Evolutionary conservation across 2,888 invertebrate species (phyloP), one percentile per base, ranked within the genome.

Genomic region (Brachynemurus nebulosus): DNA sequence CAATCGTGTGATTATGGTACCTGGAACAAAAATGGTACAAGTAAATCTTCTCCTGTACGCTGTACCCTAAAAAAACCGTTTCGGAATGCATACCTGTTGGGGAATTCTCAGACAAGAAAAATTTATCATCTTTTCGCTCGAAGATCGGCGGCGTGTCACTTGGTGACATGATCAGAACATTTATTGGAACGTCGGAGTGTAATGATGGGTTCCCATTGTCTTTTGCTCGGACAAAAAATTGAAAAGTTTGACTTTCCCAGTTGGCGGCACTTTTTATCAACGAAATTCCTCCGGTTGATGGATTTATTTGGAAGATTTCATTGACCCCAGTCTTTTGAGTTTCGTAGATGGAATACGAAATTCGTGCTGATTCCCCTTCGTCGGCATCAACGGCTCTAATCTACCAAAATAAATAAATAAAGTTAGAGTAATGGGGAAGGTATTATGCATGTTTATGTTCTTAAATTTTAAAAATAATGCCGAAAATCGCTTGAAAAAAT

Each of bases 181-280:
- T 76, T 20, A 95, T 78, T 5, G 91, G 83, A 44, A 89, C 84
- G 59, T 89, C 86, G 30, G 78, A 75, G 61, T 86, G 81, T 51
- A 82, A 78, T 35, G 83, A 76, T 45, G 73, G 75, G 11, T 71
- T 69, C 1, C 91, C 91, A 55, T 74, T 74, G 68, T 95, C 93
- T 42, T 77, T 77, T 12, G 90, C 95, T 47, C 88, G 76, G 42
- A 95, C 81, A 67, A 92, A 91, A 62, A 93, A 84, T 66, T 88
- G 88, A 62, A 89, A 80, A 43, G 80, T 71, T 62, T 83, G 78
- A 47, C 81, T 81, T 60, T 78, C 63, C 53, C 54, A 76, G 18
- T 69, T 62, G 12, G 71, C 60, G 14, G 78, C 76, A 55, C 74
- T 71, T 52, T 76, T 72, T 7, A 73, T 67, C 45, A 89, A 64